Evolutionary conservation across 2,888 invertebrate species (phyloP).

Genomic region (Mystacides longicornis): DNA sequence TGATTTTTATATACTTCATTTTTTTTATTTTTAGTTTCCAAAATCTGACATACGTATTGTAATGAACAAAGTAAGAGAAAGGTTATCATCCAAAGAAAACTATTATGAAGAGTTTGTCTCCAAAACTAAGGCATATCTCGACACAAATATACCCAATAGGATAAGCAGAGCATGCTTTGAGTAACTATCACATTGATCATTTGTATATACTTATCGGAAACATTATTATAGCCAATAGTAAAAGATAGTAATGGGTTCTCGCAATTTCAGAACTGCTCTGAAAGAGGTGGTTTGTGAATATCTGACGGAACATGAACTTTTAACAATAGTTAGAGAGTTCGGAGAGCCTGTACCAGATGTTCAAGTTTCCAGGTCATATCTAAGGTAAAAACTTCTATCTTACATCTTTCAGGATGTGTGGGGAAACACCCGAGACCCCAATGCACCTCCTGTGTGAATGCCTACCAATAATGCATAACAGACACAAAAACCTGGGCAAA

Average conservation of each 20-base stretch:
- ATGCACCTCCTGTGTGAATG: too few species aligned
- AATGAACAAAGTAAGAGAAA: slow-evolving; percentile 65
- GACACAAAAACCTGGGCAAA: too few species aligned
- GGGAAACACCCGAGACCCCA: too few species aligned
- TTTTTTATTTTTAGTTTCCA: slow-evolving; percentile 53
- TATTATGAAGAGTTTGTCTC: slow-evolving; percentile 71
- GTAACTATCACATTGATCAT: slow-evolving; percentile 32
- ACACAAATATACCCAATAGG: slow-evolving; percentile 38
- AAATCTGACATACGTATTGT: slow-evolving; percentile 65
- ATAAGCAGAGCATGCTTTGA: slow-evolving; percentile 44
- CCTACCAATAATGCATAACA: too few species aligned
- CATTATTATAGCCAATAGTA: too few species aligned
- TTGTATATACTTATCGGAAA: too few species aligned
- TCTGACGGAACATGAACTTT: slow-evolving; percentile 74
- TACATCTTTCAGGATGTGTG: too few species aligned
- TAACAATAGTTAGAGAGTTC: slow-evolving; percentile 67
- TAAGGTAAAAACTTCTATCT: too few species aligned
- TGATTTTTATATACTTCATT: too few species aligned
- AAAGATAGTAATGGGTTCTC: too few species aligned
- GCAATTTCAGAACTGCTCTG: slow-evolving; percentile 53
- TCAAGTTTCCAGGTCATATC: slow-evolving; percentile 41
- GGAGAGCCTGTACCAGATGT: slow-evolving; percentile 34
- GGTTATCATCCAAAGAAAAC: slow-evolving; percentile 50
- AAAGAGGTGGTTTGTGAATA: slow-evolving; percentile 58
- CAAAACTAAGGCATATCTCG: slow-evolving; percentile 51